A percentile compares a stretch with the other conserved stretches of the same genome.
These are phyloP conservation scores for Scartelaos histophorus DNA, from an alignment of 2,113 vertebrate species.

Conservation along the genomic window DNA sequence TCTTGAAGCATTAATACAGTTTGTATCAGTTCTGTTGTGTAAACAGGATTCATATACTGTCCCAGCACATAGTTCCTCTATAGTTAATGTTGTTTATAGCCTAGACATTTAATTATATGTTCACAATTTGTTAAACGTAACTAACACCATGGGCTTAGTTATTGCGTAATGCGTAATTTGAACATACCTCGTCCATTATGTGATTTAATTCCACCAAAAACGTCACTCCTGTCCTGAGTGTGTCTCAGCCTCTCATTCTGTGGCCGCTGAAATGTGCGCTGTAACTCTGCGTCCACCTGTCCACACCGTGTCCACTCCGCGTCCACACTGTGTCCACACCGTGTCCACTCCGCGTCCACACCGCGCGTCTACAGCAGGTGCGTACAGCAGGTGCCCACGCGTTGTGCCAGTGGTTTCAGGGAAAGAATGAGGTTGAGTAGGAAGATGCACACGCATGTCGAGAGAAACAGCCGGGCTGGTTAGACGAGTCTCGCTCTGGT, in stretches of 20 bases:
- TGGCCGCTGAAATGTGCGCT: background rate
- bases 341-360: background rate
- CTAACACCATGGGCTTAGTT: background rate
- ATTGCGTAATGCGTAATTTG: background rate
- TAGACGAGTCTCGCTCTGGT: constrained; percentile 61
- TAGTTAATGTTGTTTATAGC: too few relatives aligned
- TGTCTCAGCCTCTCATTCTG: constrained; percentile 53
- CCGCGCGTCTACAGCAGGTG: background rate
- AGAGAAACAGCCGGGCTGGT: constrained; percentile 57
- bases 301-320: background rate
- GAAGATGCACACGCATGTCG: constrained; percentile 38
- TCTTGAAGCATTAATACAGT: too few relatives aligned
- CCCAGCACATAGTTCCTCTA: too few relatives aligned
- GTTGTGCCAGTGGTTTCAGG: constrained; percentile 33
- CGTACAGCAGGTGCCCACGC: too few relatives aligned
- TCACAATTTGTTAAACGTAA: background rate
- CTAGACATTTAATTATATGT: too few relatives aligned
- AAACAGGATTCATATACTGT: too few relatives aligned
- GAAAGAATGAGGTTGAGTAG: constrained; percentile 52
- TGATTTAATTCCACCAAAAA: constrained; percentile 16
- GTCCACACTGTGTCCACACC: background rate
- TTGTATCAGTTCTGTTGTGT: too few relatives aligned
- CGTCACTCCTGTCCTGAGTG: background rate
- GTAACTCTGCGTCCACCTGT: background rate
- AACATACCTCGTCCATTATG: constrained; percentile 64